Conservation (phyloP, 2,888 invertebrate genomes). For the Abscondita cerata region DNA sequence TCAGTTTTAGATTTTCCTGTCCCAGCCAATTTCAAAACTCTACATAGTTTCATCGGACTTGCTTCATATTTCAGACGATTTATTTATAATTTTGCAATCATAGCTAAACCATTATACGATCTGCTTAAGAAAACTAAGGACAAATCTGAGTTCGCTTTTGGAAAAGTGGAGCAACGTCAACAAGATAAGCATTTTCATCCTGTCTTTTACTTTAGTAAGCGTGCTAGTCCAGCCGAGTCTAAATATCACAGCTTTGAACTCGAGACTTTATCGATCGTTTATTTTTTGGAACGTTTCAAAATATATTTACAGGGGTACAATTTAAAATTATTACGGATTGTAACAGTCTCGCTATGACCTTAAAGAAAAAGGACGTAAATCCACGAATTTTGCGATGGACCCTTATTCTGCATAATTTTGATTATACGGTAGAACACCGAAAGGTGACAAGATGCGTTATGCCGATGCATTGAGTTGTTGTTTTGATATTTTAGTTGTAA, state of each 20-base stretch:
- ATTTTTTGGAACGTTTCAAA: conserved; percentile 37
- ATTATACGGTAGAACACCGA: conserved; percentile 10
- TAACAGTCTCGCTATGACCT: conserved; percentile 38
- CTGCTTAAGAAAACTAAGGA: no score
- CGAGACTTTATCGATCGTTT: conserved; percentile 43
- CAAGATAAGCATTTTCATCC: conserved; percentile 40
- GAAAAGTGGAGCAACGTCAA: conserved; percentile 41
- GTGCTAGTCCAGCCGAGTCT: conserved; percentile 41
- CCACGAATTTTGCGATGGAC: conserved; percentile 37
- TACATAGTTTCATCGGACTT: conserved; percentile 17
- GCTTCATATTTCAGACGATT: conserved; percentile 18
- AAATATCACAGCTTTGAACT: conserved; percentile 49
- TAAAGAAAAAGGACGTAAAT: conserved; percentile 42
- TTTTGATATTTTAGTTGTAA: conserved; percentile 2
- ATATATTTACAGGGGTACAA: conserved; percentile 43
- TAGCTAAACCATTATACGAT: background rate
- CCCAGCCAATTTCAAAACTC: conserved; percentile 5
- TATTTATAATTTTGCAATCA: conserved; percentile 1
- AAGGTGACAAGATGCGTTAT: background rate
- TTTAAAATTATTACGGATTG: conserved; percentile 46
- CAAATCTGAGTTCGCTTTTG: no score
- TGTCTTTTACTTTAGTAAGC: conserved; percentile 48
- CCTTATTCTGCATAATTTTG: conserved; percentile 13
- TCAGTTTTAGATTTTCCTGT: conserved; percentile 10
- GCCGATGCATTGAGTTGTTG: conserved; percentile 14